Base-by-base conservation (phyloP, 2,113 vertebrate genomes). In the Aldabrachelys gigantea region DNA sequence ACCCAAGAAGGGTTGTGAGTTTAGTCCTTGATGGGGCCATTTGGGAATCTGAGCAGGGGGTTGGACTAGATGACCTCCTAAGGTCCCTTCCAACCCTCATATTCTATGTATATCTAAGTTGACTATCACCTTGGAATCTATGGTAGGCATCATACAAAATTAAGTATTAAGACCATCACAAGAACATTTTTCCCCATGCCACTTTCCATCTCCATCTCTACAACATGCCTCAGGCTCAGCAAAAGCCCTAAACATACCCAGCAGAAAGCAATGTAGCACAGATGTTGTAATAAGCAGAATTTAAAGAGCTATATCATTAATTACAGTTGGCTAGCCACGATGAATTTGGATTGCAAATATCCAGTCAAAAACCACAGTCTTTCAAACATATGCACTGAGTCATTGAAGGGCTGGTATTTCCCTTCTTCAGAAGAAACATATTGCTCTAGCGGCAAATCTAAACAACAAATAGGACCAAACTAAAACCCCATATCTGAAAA, bases 271-370 rank as follows among this genome's bases (percentile, higher is more conserved):
- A 10, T 3, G 12, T 19, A 50, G n/a, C 31, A 47, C 4, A 57
- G 29, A 80, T 8, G 69, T 1, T 7, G 14, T 0, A 0, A 5
- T 16, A 24, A 6, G 6, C 14, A 53, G 62, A 11, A 2, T 59
- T 84, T 38, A 5, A 85, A 92, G 89, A 62, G 62, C 31, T 49
- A 49, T 84, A 47, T 8, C 0, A 14, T 49, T 1, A 0, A 21
- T 87, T 69, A 25, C 57, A 80, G 0, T 0, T 80, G 11, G 56
- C 13, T 5, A 2, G 12, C 29, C 78, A 49, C 10, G 53, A 56
- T 16, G 13, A 35, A 31, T 89, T 49, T 44, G 14, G 5, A 2
- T 8, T 4, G 0, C 8, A 41, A 16, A 0, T 1, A 0, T 4
- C 7, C 22, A 13, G 27, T 78, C 59, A 38, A 11, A 65, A 65